These are phyloP conservation scores for Nasonia vitripennis DNA, from an alignment of 1,140 invertebrate species.

Conservation along the genomic window DNA sequence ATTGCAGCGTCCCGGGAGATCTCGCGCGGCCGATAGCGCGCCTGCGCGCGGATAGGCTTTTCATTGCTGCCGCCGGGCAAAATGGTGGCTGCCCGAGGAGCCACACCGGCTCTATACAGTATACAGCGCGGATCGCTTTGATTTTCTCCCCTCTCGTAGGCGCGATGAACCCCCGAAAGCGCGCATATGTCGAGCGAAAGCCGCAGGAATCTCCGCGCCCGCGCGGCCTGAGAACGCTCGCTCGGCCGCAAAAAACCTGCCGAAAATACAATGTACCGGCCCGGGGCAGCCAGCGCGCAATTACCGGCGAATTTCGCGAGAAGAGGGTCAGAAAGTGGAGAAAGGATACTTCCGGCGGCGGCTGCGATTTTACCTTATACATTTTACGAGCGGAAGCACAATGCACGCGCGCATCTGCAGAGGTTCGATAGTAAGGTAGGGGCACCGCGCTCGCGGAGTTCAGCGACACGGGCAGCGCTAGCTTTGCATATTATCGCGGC, in stretches of 20 bases:
- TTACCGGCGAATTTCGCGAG: neutral
- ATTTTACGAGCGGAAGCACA: constrained; percentile 35
- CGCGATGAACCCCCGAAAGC: neutral
- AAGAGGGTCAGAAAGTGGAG: neutral
- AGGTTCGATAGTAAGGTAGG: no score
- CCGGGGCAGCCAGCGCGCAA: neutral
- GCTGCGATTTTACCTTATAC: neutral
- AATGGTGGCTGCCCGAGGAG: constrained; percentile 7
- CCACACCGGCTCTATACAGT: no score
- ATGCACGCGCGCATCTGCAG: neutral
- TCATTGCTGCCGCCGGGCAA: constrained; percentile 14
- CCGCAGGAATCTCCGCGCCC: neutral
- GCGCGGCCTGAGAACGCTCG: neutral
- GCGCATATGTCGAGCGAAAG: neutral
- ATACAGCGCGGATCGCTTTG: no score
- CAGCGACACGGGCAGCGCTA: constrained; percentile 20
- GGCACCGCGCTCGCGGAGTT: neutral
- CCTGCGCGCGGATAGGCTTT: neutral
- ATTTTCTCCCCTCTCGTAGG: neutral
- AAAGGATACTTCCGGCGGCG: neutral
- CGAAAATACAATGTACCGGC: neutral
- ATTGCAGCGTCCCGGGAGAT: constrained; percentile 31
- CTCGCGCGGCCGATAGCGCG: constrained; percentile 13
- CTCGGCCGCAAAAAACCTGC: neutral
- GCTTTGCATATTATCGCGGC: neutral